These are phyloP conservation scores for Tetranychus truncatus DNA, from an alignment of 2,888 invertebrate genomes.

Conservation along the genomic window DNA sequence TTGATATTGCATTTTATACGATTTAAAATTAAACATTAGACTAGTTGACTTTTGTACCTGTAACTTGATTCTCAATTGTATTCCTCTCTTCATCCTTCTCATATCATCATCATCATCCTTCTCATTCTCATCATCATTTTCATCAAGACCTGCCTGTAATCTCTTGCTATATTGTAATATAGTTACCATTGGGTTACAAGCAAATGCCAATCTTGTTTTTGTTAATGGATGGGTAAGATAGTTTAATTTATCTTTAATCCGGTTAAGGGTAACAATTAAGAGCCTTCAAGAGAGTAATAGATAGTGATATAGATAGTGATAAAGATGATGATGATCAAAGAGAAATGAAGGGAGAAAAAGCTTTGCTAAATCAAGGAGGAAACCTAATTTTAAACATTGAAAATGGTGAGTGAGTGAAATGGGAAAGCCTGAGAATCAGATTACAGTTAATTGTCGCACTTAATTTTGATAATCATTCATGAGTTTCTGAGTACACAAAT, in stretches of 20 bases:
- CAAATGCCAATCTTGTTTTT: background rate
- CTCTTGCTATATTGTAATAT: background rate
- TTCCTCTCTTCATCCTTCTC: background rate
- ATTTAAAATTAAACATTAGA: background rate
- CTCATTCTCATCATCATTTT: background rate
- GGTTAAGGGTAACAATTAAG: background rate
- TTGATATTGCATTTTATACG: background rate
- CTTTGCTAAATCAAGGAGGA: background rate
- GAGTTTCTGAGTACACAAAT: background rate
- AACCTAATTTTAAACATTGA: background rate
- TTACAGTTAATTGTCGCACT: slow-evolving; percentile 1
- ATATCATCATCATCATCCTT: background rate
- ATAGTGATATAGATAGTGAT: background rate
- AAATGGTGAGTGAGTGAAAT: background rate
- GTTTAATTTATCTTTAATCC: slow-evolving; percentile 1
- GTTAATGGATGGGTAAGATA: background rate
- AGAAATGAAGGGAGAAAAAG: background rate
- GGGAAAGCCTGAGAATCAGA: background rate
- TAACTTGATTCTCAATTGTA: background rate
- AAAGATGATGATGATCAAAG: background rate
- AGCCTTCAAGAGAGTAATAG: background rate
- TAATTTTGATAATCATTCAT: slow-evolving; percentile 1
- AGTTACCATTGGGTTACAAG: background rate
- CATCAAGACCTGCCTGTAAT: no score
- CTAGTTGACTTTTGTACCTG: background rate